phyloP scores from a whole-genome alignment of 2,888 invertebrate species.

The Serripes groenlandicus region DNA sequence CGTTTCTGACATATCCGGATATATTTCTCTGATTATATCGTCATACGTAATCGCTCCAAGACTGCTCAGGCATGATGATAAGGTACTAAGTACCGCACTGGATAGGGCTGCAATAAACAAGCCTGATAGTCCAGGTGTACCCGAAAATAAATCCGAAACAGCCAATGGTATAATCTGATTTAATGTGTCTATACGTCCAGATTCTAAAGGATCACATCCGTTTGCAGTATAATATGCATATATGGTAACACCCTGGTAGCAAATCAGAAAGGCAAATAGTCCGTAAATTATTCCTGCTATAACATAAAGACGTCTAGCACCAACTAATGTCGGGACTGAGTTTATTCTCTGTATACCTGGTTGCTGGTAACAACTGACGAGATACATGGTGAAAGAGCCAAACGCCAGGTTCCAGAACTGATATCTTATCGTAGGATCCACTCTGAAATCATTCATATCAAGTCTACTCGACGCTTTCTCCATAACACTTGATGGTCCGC shows the following conservation, averaged over 20 bases:
- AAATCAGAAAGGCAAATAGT: neutral
- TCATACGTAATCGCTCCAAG: constrained; percentile 50
- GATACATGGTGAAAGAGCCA: constrained; percentile 1
- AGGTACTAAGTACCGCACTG: constrained; percentile 47
- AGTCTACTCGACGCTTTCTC: constrained; percentile 15
- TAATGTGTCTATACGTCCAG: constrained; percentile 39
- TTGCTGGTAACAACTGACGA: constrained; percentile 16
- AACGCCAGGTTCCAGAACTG: constrained; percentile 15
- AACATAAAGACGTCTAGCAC: neutral
- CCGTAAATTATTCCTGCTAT: neutral
- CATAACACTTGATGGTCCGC: constrained; percentile 11
- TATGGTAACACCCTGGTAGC: constrained; percentile 32
- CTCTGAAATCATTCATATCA: constrained; percentile 17
- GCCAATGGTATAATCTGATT: constrained; percentile 54
- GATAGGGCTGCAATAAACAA: constrained; percentile 54
- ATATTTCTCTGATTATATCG: constrained; percentile 43
- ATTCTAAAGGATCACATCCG: constrained; percentile 51
- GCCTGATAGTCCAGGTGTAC: constrained; percentile 46
- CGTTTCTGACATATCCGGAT: neutral
- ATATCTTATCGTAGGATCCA: constrained; percentile 38
- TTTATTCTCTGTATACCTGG: constrained; percentile 31
- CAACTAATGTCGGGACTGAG: neutral
- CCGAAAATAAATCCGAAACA: constrained; percentile 46
- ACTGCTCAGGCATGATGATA: constrained; percentile 53
- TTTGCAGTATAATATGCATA: constrained; percentile 41